Evolutionary conservation across 64 coral and sea anemone species (phyloP), one percentile per base, ranked within the genome.

Genomic region (Dendrophyllia cribrosa): DNA sequence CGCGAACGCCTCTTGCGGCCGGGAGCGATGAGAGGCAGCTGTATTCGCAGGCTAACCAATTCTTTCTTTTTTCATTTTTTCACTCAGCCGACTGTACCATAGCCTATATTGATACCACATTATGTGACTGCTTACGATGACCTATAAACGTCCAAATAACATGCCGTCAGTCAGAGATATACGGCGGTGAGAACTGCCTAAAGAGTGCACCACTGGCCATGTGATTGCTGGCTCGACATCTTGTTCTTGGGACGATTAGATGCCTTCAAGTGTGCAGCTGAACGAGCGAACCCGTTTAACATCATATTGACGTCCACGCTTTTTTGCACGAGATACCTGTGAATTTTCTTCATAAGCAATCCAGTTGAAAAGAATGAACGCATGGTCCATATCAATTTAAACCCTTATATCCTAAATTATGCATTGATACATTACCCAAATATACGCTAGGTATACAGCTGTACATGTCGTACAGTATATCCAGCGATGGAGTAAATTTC

Each of bases 231-330:
- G 91, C 63, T 76, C 59, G 7, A 76, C 48, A 9, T 72, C 82
- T 21, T 92, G 91, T 69, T 76, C 91, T 22, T 92, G 91, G 91
- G 91, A 92, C 46, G 91, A 86, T 70, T 92, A 52, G 91, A 92
- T 59, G n/a, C 46, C 1, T 86, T 92, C 46, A 56, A 70, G n/a
- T 92, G 91, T 92, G 51, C 82, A 3, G 48, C 91, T 24, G 58
- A 45, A 24, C 16, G 43, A 71, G 9, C 11, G 44, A 55, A 74
- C 11, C 16, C 77, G 0, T 10, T 22, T 0, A 74, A 44, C 9
- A 83, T 74, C 9, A 50, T 83, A 16, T 22, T 67, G 5, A 7
- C 26, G 7, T 49, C 67, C 2, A 21, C 66, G 10, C 19, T 83
- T 13, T 3, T 64, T 19, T 64, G 5, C 61, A 64, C 61, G 61